Conservation (phyloP, 2,797 vertebrate genomes). For the Girardinus metallicus region DNA sequence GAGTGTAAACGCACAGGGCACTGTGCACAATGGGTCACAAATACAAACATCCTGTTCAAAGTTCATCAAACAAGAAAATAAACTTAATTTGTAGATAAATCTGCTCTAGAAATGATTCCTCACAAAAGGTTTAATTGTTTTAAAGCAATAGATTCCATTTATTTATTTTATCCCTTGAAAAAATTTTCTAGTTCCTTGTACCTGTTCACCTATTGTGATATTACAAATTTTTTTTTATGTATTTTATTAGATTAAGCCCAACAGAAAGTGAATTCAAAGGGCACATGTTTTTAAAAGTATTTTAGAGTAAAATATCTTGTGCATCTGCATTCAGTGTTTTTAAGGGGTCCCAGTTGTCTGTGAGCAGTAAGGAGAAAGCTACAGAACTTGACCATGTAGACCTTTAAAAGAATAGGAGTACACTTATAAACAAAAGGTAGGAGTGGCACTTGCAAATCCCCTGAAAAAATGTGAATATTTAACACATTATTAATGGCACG, state of each 20-base stretch:
- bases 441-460: not conserved
- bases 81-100: slow-evolving; percentile 12
- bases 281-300: not conserved
- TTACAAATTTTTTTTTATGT: not conserved
- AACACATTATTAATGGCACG: not conserved
- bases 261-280: not conserved
- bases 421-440: not conserved
- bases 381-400: not conserved
- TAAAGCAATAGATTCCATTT: not conserved
- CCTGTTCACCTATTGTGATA: not conserved
- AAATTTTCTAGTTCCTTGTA: not conserved
- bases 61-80: slow-evolving; percentile 26
- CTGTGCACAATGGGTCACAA: slow-evolving; percentile 9
- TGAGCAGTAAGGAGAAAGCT: not conserved
- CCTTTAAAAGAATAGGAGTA: not conserved
- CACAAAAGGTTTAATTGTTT: slow-evolving; percentile 1
- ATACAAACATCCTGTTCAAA: slow-evolving; percentile 13
- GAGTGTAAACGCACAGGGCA: slow-evolving; percentile 1
- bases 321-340: not conserved
- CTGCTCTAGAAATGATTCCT: slow-evolving; percentile 13
- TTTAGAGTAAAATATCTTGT: not conserved
- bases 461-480: not conserved
- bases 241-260: not conserved
- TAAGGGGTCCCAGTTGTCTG: not conserved
- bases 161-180: not conserved